Evolutionary conservation across 1,140 invertebrate species (phyloP).

Genomic region (Drosophila hydei): DNA sequence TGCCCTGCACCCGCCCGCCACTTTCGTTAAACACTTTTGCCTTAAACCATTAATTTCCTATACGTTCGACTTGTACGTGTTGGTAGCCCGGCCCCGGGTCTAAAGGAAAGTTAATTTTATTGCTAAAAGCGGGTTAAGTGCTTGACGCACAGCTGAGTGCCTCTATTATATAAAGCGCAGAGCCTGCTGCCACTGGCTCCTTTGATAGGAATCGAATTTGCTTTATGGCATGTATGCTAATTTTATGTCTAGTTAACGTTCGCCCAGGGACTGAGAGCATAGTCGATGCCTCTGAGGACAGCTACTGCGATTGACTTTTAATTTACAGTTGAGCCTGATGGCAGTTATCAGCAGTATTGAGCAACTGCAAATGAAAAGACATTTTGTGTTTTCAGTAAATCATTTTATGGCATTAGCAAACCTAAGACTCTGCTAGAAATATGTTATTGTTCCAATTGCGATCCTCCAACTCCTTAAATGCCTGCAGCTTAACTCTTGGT

Average conservation of each 20-base stretch:
- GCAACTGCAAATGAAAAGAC: not conserved
- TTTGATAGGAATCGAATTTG: constrained; percentile 82
- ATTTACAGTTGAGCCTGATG: constrained; percentile 55
- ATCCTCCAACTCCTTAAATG: not conserved
- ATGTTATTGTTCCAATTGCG: too few species aligned
- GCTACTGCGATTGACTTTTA: constrained; percentile 65
- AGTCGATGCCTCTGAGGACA: constrained; percentile 23
- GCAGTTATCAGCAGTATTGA: constrained; percentile 11
- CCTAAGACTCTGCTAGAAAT: not conserved
- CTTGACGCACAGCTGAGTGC: constrained; percentile 72
- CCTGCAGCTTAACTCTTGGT: not conserved
- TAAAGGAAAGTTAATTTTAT: constrained; percentile 81
- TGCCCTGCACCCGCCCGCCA: constrained; percentile 40
- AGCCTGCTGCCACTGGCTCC: constrained; percentile 7
- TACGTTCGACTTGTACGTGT: constrained; percentile 73
- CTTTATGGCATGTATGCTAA: constrained; percentile 82
- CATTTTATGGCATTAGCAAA: not conserved
- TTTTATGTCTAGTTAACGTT: constrained; percentile 62
- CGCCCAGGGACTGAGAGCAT: constrained; percentile 6
- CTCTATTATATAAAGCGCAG: constrained; percentile 40
- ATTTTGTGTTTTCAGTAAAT: not conserved
- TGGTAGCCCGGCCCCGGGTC: constrained; percentile 40
- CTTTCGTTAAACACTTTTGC: constrained; percentile 83
- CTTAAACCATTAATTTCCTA: constrained; percentile 84
- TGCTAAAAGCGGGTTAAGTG: constrained; percentile 83